Evolutionary conservation across 2,888 invertebrate species (phyloP).

Genomic region (Cecidostiba fungosa): DNA sequence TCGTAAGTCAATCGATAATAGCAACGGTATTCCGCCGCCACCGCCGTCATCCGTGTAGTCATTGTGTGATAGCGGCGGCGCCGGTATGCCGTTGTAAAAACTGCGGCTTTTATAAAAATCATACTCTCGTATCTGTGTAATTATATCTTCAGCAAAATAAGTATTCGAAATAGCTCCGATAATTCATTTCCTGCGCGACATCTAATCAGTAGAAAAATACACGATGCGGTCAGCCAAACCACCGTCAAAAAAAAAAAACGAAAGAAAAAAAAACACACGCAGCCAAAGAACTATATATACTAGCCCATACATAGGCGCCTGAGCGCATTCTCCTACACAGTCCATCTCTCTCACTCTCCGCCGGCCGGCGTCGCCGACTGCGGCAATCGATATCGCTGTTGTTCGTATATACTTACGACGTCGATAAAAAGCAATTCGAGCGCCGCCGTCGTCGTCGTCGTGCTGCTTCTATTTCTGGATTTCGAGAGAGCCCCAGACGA

Average conservation of each 20-base stretch:
- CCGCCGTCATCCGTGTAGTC: slow-evolving; percentile 62
- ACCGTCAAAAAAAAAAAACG: neutral
- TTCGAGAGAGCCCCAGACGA: slow-evolving; percentile 15
- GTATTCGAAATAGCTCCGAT: too few species aligned
- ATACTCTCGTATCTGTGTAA: too few species aligned
- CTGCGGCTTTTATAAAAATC: too few species aligned
- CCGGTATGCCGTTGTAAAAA: neutral
- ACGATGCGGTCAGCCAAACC: too few species aligned
- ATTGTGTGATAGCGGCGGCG: slow-evolving; percentile 55
- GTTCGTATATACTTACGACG: slow-evolving; percentile 51
- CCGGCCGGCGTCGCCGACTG: neutral
- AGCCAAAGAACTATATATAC: too few species aligned
- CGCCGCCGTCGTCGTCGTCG: neutral
- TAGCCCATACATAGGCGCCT: neutral
- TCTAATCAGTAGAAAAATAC: too few species aligned
- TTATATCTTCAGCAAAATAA: too few species aligned
- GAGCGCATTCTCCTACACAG: slow-evolving; percentile 10
- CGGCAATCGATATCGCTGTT: slow-evolving; percentile 55
- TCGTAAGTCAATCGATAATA: slow-evolving; percentile 71
- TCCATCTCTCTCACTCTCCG: neutral
- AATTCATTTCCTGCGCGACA: too few species aligned
- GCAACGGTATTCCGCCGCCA: slow-evolving; percentile 64
- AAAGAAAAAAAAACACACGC: neutral
- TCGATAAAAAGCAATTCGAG: slow-evolving; percentile 60
- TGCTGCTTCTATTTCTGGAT: slow-evolving; percentile 57